phyloP scores from a whole-genome alignment of 2,113 vertebrate genomes.

The Dicaeum eximium region DNA sequence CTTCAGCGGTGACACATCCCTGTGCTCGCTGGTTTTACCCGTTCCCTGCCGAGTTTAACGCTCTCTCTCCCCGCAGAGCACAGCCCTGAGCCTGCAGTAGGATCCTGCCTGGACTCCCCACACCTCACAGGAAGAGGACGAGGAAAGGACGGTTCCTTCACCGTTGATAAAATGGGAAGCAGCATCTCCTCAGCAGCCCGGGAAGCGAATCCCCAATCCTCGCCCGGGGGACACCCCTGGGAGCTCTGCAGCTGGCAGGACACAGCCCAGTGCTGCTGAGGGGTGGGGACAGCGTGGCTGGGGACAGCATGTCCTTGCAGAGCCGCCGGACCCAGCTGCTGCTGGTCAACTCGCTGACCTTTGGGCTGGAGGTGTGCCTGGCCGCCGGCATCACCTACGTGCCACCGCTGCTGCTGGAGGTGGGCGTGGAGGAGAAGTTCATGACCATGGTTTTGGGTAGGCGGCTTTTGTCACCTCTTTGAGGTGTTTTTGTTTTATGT shows the following conservation, averaged over 20 bases:
- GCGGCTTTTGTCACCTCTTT: not conserved
- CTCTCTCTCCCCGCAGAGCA: not conserved
- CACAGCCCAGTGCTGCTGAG: not conserved
- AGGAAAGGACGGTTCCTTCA: not conserved
- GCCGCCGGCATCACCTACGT: conserved; percentile 84
- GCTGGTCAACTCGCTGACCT: conserved; percentile 83
- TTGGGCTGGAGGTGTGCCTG: conserved; percentile 87
- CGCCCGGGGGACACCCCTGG: not conserved
- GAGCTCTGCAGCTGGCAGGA: not conserved
- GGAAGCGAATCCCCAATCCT: not conserved
- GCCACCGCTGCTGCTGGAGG: conserved; percentile 83
- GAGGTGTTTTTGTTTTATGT: not conserved
- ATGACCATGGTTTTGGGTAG: conserved; percentile 91
- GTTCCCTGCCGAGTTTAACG: not conserved
- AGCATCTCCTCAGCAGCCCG: not conserved
- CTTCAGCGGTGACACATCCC: accelerated
- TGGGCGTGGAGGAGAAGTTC: conserved; percentile 85
- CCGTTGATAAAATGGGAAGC: conserved; percentile 24
- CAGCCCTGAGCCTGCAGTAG: not conserved
- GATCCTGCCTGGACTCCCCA: not conserved
- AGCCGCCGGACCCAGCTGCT: conserved; percentile 73
- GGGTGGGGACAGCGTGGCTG: conserved; percentile 1
- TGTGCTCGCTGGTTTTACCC: not conserved
- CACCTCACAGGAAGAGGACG: not conserved
- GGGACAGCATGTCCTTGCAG: conserved; percentile 55